Conservation (phyloP, 2,797 vertebrate species). For the Crypturellus tataupa region DNA sequence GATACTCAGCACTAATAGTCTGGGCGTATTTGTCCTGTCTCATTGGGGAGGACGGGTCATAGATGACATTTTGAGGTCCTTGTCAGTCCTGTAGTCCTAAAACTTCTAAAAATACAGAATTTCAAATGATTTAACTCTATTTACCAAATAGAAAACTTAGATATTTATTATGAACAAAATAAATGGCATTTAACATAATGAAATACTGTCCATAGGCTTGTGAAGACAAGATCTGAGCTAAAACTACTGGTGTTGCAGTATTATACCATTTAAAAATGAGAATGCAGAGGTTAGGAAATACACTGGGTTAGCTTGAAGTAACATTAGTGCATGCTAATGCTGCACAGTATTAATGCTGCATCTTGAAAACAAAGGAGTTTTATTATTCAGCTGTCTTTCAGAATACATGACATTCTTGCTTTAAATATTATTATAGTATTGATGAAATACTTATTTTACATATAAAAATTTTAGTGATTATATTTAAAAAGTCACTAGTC, state of each 20-base stretch:
- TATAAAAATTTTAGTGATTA: not conserved
- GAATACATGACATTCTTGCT: not conserved
- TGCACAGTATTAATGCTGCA: not conserved
- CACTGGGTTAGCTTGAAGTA: not conserved
- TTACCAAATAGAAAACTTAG: not conserved
- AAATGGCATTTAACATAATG: not conserved
- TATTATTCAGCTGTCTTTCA: not conserved
- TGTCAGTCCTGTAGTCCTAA: not conserved
- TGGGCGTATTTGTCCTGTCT: fast-evolving
- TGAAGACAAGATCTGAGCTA: not conserved
- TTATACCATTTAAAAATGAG: not conserved
- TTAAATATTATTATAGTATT: not conserved
- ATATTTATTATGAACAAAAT: not conserved
- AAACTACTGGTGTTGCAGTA: not conserved
- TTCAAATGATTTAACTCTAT: not conserved
- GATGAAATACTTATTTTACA: not conserved
- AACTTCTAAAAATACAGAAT: not conserved
- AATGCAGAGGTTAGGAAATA: not conserved
- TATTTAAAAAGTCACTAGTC: not conserved
- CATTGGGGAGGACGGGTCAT: not conserved
- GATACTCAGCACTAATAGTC: not conserved
- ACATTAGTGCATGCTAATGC: not conserved
- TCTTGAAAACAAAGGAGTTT: not conserved
- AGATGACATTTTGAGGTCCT: fast-evolving
- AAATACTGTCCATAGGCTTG: not conserved